Percentiles rank a stretch among this genome's conserved stretches.
phyloP scores from a whole-genome alignment of 2,888 invertebrate species.

The Shargacucullia verbasci region DNA sequence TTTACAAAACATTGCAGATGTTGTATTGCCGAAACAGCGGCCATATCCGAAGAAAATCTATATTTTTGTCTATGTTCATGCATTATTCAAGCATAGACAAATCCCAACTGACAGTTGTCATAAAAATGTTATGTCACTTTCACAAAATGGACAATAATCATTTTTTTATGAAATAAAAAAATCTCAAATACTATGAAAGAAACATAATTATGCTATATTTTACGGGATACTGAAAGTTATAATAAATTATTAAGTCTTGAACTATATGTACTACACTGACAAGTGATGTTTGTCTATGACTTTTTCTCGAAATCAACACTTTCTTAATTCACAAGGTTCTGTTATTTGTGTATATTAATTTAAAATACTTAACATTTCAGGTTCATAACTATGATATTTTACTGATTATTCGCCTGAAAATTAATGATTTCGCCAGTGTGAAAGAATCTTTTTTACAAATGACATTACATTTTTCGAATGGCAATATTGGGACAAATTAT shows the following conservation, averaged over 20 bases:
- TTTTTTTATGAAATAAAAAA: no score
- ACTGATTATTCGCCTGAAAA: not conserved
- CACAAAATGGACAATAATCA: not conserved
- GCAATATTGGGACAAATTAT: constrained; percentile 31
- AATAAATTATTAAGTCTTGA: no score
- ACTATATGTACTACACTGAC: no score
- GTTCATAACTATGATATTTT: no score
- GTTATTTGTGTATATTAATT: no score
- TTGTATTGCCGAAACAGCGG: constrained; percentile 89
- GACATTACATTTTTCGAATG: constrained; percentile 28
- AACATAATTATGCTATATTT: no score
- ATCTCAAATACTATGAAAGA: no score
- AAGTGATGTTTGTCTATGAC: constrained; percentile 33
- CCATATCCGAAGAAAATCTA: constrained; percentile 89
- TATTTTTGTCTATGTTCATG: constrained; percentile 82
- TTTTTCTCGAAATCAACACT: not conserved
- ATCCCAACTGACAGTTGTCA: constrained; percentile 64
- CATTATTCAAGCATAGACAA: constrained; percentile 64
- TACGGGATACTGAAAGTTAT: no score
- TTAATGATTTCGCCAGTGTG: constrained; percentile 11
- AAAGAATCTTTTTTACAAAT: constrained; percentile 14
- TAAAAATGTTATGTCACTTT: constrained; percentile 44
- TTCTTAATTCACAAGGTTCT: no score
- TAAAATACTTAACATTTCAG: no score
- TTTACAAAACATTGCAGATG: constrained; percentile 88